Percentiles rank a stretch among this genome's conserved stretches.
Conservation (phyloP, 1,140 invertebrate genomes). For the Drosophila bipectinata region DNA sequence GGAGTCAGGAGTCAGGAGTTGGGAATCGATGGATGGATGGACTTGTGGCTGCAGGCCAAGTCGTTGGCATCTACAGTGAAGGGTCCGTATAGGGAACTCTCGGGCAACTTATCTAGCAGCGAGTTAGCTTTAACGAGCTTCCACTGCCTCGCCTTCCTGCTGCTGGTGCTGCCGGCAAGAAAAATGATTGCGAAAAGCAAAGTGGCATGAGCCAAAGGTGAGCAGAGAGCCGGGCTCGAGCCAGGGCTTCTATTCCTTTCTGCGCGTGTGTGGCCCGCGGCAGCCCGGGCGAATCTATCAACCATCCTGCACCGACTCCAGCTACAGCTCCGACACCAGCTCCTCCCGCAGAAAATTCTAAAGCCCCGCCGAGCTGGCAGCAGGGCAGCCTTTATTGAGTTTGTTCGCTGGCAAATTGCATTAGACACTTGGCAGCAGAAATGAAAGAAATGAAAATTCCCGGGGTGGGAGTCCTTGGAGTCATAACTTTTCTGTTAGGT, state of each 20-base stretch:
- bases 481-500: conserved; percentile 32
- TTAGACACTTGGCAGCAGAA: conserved; percentile 70
- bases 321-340: background rate
- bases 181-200: conserved; percentile 53
- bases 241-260: conserved; percentile 19
- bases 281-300: conserved; percentile 70
- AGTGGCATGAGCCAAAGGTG: conserved; percentile 46
- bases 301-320: conserved; percentile 15
- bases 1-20: conserved; percentile 1
- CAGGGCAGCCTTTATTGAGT: conserved; percentile 69
- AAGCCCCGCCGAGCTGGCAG: background rate
- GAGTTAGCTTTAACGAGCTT: background rate
- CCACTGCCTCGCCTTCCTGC: conserved; percentile 12
- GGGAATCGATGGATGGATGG: conserved; percentile 14
- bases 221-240: conserved; percentile 10
- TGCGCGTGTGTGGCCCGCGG: conserved; percentile 77
- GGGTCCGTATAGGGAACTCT: background rate
- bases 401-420: conserved; percentile 76
- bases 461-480: conserved; percentile 1
- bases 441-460: conserved; percentile 18
- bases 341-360: background rate
- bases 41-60: conserved; percentile 31
- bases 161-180: conserved; percentile 26
- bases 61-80: conserved; percentile 24
- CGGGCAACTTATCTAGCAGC: background rate